These are phyloP conservation scores for Dorcus hopei DNA, from an alignment of 2,888 invertebrate species.

Conservation along the genomic window DNA sequence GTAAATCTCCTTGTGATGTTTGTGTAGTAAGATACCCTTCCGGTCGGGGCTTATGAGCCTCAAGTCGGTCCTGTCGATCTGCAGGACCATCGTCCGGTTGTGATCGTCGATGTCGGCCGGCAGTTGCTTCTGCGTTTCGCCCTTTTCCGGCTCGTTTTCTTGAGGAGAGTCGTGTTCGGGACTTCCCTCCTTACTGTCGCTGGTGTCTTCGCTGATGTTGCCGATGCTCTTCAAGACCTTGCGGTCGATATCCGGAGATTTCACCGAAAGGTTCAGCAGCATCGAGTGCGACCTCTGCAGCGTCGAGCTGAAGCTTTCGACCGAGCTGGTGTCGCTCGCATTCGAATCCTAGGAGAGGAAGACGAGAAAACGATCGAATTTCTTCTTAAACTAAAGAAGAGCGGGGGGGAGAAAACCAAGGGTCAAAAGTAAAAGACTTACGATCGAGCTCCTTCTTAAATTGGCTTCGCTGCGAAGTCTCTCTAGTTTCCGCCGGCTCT, in stretches of 20 bases:
- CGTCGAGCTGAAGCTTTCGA: constrained; percentile 4
- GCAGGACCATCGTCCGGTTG: constrained; percentile 91
- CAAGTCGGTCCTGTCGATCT: constrained; percentile 82
- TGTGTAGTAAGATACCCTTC: constrained; percentile 83
- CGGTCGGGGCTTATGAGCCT: constrained; percentile 90
- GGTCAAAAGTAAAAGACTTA: constrained; percentile 23
- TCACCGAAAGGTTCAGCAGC: constrained; percentile 26
- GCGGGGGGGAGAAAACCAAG: neutral
- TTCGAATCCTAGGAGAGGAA: constrained; percentile 17
- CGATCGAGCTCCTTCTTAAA: constrained; percentile 46
- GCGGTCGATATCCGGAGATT: constrained; percentile 31
- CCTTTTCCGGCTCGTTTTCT: neutral
- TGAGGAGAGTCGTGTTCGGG: constrained; percentile 3
- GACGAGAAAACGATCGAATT: neutral
- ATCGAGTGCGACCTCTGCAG: constrained; percentile 30
- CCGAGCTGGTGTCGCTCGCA: constrained; percentile 4
- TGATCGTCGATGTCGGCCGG: constrained; percentile 56
- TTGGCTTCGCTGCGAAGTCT: constrained; percentile 42
- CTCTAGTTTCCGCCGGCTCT: constrained; percentile 45
- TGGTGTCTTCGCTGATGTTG: constrained; percentile 16
- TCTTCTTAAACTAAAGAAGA: neutral
- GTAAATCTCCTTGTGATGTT: constrained; percentile 84
- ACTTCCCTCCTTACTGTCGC: constrained; percentile 40
- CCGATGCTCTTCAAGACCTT: constrained; percentile 24
- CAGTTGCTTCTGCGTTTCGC: neutral